Base-by-base conservation (phyloP, 2,797 vertebrate genomes). In the Siniperca undulata region DNA sequence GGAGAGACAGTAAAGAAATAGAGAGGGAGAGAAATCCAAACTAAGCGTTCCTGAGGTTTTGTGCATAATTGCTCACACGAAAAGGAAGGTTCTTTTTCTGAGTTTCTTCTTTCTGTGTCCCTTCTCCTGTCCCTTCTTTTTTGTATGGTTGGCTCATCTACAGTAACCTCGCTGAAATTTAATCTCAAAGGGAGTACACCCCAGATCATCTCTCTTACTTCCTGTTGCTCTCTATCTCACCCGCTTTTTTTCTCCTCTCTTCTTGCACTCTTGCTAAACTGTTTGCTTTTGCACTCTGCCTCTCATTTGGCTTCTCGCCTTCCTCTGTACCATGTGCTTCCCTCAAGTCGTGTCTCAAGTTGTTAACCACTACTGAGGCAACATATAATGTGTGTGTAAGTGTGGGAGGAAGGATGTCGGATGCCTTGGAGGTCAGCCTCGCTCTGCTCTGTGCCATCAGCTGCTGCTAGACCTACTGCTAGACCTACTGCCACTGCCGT, bases 21-120 rank as follows among this genome's bases (percentile, higher is more conserved):
- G 27, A 61, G 58, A 78, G 46, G 27, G 73, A 70, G 65, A 55
- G 60, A 80, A 82, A 82, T 77, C 86, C 80, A 70, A 75, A 86
- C 70, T 82, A 42, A 89, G 82, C 79, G 5, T 82, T 91, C 59
- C 82, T 90, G 87, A 83, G 83, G 85, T 87, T 90, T 85, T 71
- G 36, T 84, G 42, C 81, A 11, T 74, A 79, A 82, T 85, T 85
- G 34, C 71, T 53, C 19, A 70, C 71, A 58, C 81, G 66, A 80
- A 80, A 70, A 46, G 53, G 50, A 77, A 40, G 50, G 20, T 38
- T 84, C 0, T 7, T 56, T 78, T 36, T 38, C 64, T 68, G 24
- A 17, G 34, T 65, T 56, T 79, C 8, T 70, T 75, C 19, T 76
- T 16, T 78, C 24, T 36, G 3, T 24, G 53, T 70, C 13, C 30